Conservation (phyloP, 2,888 invertebrate genomes). For the Melieria crassipennis region DNA sequence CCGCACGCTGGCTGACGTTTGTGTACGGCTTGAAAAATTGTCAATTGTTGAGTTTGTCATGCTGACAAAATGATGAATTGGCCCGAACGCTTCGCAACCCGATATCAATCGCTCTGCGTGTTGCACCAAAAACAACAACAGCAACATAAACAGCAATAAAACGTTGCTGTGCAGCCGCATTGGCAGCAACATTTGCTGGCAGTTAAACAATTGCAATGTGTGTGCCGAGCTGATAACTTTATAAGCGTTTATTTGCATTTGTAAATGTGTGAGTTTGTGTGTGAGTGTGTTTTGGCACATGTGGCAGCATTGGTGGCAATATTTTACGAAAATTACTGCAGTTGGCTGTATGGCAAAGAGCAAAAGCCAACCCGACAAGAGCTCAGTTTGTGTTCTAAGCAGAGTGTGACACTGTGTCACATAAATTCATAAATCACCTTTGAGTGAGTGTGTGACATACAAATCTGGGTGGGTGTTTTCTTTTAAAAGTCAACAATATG, state of each 20-base stretch:
- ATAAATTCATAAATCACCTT: too few species aligned
- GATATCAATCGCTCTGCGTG: background rate
- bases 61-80: slow-evolving; percentile 47
- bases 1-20: background rate
- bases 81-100: slow-evolving; percentile 20
- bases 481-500: too few species aligned
- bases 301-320: too few species aligned
- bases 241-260: background rate
- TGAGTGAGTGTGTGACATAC: too few species aligned
- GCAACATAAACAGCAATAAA: too few species aligned
- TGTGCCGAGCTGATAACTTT: slow-evolving; percentile 19
- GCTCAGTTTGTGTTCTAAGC: too few species aligned
- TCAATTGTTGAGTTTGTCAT: slow-evolving; percentile 47
- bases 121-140: background rate
- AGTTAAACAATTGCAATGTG: background rate
- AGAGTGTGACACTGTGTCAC: too few species aligned
- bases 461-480: too few species aligned
- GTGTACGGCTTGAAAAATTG: slow-evolving; percentile 42
- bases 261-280: background rate
- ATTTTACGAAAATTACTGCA: too few species aligned
- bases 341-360: too few species aligned
- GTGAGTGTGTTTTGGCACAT: slow-evolving; percentile 1
- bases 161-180: background rate
- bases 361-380: too few species aligned
- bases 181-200: slow-evolving; percentile 4